phyloP scores from a whole-genome alignment of 30 jellyfish, hydroid and myxozoan species.

The Sanderia malayensis region DNA sequence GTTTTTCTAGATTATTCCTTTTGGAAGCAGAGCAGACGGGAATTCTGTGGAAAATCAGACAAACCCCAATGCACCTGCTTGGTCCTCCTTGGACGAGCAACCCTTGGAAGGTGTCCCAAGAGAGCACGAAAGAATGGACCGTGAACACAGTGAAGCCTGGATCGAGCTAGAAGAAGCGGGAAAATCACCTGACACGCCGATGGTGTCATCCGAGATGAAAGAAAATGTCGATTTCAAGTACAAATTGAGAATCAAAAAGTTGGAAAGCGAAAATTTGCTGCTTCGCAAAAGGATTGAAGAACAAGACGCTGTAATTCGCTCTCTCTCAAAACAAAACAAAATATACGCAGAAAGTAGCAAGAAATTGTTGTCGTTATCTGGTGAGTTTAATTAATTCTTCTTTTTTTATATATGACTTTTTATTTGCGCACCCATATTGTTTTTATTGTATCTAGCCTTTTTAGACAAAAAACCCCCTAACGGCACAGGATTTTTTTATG shows the following conservation, averaged over 20 bases:
- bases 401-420: too few relatives aligned
- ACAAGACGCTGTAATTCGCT: constrained; percentile 57
- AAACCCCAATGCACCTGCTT: too few relatives aligned
- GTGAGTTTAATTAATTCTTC: too few relatives aligned
- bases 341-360: constrained; percentile 46
- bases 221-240: constrained; percentile 2
- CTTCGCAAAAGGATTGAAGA: constrained; percentile 36
- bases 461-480: too few relatives aligned
- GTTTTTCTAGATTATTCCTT: too few relatives aligned
- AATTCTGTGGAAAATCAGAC: too few relatives aligned
- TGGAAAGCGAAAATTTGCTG: constrained; percentile 49
- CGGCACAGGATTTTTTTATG: too few relatives aligned
- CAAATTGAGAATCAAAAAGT: constrained; percentile 30
- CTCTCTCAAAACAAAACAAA: constrained; percentile 53
- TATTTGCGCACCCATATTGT: too few relatives aligned
- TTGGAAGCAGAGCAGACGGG: too few relatives aligned
- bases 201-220: background rate
- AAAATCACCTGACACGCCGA: constrained; percentile 5
- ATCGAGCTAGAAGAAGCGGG: background rate
- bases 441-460: too few relatives aligned
- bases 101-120: background rate
- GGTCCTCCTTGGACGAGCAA: too few relatives aligned
- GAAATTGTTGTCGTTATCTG: constrained; percentile 55
- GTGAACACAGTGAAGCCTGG: constrained; percentile 7
- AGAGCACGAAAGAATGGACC: background rate